These are phyloP conservation scores for Amaurobius ferox DNA, from an alignment of 2,888 invertebrate species.

Conservation along the genomic window DNA sequence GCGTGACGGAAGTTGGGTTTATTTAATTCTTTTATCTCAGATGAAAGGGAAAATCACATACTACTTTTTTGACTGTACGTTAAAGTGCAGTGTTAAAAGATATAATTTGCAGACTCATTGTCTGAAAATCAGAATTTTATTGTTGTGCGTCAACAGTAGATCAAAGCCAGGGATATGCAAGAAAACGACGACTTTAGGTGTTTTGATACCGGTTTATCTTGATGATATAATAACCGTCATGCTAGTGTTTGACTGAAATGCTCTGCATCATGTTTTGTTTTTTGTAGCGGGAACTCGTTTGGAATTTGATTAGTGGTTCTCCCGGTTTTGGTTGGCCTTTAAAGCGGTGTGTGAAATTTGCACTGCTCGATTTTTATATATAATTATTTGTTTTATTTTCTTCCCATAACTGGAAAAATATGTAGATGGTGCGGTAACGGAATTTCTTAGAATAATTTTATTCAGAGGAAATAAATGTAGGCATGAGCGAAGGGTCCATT, in stretches of 20 bases:
- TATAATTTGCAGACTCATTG: too few species aligned
- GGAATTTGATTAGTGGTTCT: constrained; percentile 18
- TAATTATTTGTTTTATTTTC: too few species aligned
- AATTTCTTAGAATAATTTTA: too few species aligned
- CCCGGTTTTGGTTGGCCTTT: constrained; percentile 3
- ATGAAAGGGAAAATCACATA: too few species aligned
- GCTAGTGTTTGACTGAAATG: neutral
- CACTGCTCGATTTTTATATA: neutral
- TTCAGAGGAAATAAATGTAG: too few species aligned
- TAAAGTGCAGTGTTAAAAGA: too few species aligned
- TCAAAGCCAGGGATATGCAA: neutral
- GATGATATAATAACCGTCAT: neutral
- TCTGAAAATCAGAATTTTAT: neutral
- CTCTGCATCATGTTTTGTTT: neutral
- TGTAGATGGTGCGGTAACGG: neutral
- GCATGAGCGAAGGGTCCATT: too few species aligned
- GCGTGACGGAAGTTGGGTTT: too few species aligned
- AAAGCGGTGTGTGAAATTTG: neutral
- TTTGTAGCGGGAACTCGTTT: neutral
- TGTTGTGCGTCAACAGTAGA: neutral
- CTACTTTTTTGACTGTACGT: too few species aligned
- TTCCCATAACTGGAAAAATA: neutral
- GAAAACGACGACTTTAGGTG: neutral
- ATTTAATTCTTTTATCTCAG: too few species aligned
- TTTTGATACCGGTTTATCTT: neutral